Base-by-base conservation (phyloP, 2,888 invertebrate genomes). In the Drosophila paranaensis region DNA sequence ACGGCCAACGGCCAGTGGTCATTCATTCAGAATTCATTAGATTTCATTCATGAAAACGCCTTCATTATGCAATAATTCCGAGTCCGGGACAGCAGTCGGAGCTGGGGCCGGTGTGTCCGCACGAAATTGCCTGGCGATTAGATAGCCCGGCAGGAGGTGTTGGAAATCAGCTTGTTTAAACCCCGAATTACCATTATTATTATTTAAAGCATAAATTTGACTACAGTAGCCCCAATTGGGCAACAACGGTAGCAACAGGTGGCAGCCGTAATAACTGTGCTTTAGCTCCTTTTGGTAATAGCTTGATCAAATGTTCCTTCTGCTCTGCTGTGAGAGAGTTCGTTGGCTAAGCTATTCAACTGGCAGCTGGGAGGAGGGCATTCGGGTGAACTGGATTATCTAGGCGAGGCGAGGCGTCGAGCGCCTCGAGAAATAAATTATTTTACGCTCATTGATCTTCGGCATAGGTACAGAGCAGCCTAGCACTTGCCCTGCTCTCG, bases 31-130 rank as follows among this genome's bases (percentile, higher is more conserved):
- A 81, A 90, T 89, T 90, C 88, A 90, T 89, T 89, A 87, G 88
- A 87, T 89, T 90, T 90, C 90, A 90, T 90, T 90, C 90, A 90
- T 90, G 89, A 86, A 88, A 88, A 90, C 85, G 83, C 85, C 88
- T 90, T 90, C 81, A 89, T 90, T 90, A 88, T 86, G 75, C 77
- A 85, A 82, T 79, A 79, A 79, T 81, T 81, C 79, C 60, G 53
- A 71, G 71, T 74, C 57, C 40, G 55, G 60, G 42, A 39, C 60
- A 16, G 37, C 14, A 27, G 62, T n/a, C 35, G 43, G 30, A n/a
- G 43, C 42, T 27, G 65, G 48, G 35, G 43, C 51, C 16, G 73
- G 16, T 50, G 65, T 70, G 73, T 67, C 55, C 64, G 70, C 70
- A 75, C 72, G 74, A 84, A 87, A 82, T 87, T 80, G 86, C 73